Percentiles rank a stretch among this genome's conserved stretches.
Conservation (phyloP, 1,140 invertebrate species). For the Sarcophaga bullata region DNA sequence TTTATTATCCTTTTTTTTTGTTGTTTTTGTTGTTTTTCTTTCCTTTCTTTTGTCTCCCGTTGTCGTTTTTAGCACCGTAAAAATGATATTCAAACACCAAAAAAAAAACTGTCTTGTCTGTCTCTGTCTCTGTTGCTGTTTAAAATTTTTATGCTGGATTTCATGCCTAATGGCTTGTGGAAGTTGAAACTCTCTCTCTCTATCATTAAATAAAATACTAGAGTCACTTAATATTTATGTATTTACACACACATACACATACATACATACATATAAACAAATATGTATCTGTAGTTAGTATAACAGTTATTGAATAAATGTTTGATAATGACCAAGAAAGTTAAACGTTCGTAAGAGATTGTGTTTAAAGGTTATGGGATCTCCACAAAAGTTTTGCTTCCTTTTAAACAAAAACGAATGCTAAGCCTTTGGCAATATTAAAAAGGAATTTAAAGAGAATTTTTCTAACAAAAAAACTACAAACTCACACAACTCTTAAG, state of each 20-base stretch:
- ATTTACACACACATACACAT: neutral
- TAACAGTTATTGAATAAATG: slow-evolving; percentile 28
- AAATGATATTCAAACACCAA: neutral
- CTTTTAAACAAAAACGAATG: no score
- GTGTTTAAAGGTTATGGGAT: no score
- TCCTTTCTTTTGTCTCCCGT: neutral
- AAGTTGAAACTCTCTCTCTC: neutral
- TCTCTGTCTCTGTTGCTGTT: no score
- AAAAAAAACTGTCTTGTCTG: no score
- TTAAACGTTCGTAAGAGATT: neutral
- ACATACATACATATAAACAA: neutral
- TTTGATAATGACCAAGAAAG: slow-evolving; percentile 32
- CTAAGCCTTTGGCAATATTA: no score
- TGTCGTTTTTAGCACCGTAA: neutral
- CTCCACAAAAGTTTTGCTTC: no score
- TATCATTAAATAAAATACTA: slow-evolving; percentile 15
- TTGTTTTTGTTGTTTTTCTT: neutral
- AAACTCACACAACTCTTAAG: no score
- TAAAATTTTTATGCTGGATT: neutral
- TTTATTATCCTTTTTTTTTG: slow-evolving; percentile 2
- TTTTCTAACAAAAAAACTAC: no score
- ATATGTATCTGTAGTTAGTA: neutral
- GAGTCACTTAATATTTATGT: neutral
- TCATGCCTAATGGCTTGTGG: slow-evolving; percentile 30
- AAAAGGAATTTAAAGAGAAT: no score